Evolutionary conservation across 2,797 vertebrate species (phyloP), one percentile per base, ranked within the genome.

Genomic region (Myripristis murdjan): DNA sequence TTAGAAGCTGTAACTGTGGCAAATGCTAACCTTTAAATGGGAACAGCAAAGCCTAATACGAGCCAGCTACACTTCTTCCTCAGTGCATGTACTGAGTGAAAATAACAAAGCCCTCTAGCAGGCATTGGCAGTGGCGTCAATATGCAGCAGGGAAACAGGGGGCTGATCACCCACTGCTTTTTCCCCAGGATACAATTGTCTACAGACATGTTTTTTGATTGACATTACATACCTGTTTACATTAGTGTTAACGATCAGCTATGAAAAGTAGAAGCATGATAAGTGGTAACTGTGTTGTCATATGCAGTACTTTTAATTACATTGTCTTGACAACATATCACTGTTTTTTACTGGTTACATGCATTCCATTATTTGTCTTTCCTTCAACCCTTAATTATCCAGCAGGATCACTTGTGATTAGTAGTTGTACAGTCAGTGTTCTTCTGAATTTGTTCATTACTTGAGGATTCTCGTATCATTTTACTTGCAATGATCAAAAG

Each of bases 401-500:
- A 75, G 55, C 43, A 66, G 61, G 52, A 41, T 46, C 37, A 49
- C 15, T 37, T 64, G 16, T 54, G 47, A 58, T 55, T 71, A 28
- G 39, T 26, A 43, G 60, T 33, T 63, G 49, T 43, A 31, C 10
- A 51, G 12, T 37, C 14, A 51, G n/a, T n/a, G 12, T 28, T 48
- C 37, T 53, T 16, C 6, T 64, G 41, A 56, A 57, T 33, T 22
- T 31, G 24, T 31, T 71, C 54, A 11, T 28, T 28, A 35, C 33
- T 35, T 35, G 2, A 6, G 28, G 28, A 31, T 31, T 31, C 8
- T 52, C 14, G 18, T 10, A 7, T 15, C 52, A 18, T 55, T 60
- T 70, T 35, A 56, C 23, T 41, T 64, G 12, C 57, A 20, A 6
- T 61, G 61, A 65, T 73, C 48, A 69, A 71, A 75, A 65, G 10